A percentile compares a stretch with the other conserved stretches of the same genome.
phyloP scores from a whole-genome alignment of 2,888 invertebrate genomes.

The Sclerodermus sp. region DNA sequence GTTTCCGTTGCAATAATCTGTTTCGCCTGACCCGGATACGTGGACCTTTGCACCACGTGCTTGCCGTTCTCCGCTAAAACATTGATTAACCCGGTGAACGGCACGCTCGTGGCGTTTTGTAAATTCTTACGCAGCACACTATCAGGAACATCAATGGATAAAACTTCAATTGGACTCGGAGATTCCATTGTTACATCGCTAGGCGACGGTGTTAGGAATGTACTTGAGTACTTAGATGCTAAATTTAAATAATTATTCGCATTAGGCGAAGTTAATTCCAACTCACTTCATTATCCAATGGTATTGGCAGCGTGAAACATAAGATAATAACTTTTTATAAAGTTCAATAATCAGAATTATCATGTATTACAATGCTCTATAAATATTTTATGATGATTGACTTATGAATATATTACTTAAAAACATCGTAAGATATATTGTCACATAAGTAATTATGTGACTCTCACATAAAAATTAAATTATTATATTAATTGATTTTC shows the following conservation, averaged over 20 bases:
- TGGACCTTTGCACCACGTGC: background rate
- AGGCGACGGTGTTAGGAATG: conserved; percentile 62
- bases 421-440: conserved; percentile 1
- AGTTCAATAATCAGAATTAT: background rate
- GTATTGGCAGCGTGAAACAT: conserved; percentile 42
- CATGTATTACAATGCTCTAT: no score
- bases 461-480: no score
- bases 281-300: conserved; percentile 50
- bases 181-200: conserved; percentile 61
- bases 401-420: background rate
- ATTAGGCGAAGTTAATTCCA: conserved; percentile 45
- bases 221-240: conserved; percentile 43
- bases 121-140: conserved; percentile 42
- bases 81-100: conserved; percentile 44
- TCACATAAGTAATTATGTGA: background rate
- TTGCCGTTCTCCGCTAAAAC: conserved; percentile 44
- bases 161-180: conserved; percentile 56
- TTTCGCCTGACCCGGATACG: conserved; percentile 74
- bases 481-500: no score
- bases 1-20: conserved; percentile 63
- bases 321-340: conserved; percentile 20
- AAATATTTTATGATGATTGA: background rate
- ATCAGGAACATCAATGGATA: conserved; percentile 42
- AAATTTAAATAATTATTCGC: conserved; percentile 47
- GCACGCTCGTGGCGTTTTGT: conserved; percentile 32